Evolutionary conservation across 2,797 vertebrate genomes (phyloP), one percentile per base, ranked within the genome.

Genomic region (Harpagifer antarcticus): DNA sequence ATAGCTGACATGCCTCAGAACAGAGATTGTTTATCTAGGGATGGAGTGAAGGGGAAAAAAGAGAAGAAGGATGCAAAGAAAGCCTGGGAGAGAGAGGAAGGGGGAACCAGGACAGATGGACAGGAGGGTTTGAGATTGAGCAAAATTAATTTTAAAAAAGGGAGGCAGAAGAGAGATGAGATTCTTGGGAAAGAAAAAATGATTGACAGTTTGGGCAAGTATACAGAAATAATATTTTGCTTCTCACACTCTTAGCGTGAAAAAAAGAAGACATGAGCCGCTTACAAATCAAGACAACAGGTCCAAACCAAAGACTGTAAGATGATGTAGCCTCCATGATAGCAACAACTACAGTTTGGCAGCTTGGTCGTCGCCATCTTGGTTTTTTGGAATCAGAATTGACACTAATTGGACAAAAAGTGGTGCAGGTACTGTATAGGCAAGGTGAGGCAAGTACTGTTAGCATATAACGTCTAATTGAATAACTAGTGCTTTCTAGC

Each of bases 11-110:
- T 93, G 86, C 91, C 83, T 90, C 83, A 67, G 86, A 86, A 81
- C 58, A 79, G 84, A 82, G 84, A 73, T 78, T 94, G 92, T 94
- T 95, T 92, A 91, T 93, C 78, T 92, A 92, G 87, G 91, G 82
- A 88, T 52, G 68, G 81, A 86, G 84, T 10, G 72, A 81, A 81
- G 72, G 57, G 65, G 65, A 49, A 76, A 37, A 37, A 37, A 77
- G 67, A 60, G 66, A 52, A 49, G 68, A 64, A 70, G 72, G 88
- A 91, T 84, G 83, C 69, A 79, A 77, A 76, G 73, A 89, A 81
- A 78, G 78, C 74, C 72, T 89, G 86, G 78, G 86, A 82, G 76
- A 76, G 72, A 76, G 69, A 78, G 61, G 50, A 33, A 53, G 56
- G 78, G 59, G 17, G 16, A 47, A 27, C 61, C 61, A 9, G 67